Evolutionary conservation across 2,113 vertebrate genomes (phyloP).

Genomic region (Peromyscus maniculatus): DNA sequence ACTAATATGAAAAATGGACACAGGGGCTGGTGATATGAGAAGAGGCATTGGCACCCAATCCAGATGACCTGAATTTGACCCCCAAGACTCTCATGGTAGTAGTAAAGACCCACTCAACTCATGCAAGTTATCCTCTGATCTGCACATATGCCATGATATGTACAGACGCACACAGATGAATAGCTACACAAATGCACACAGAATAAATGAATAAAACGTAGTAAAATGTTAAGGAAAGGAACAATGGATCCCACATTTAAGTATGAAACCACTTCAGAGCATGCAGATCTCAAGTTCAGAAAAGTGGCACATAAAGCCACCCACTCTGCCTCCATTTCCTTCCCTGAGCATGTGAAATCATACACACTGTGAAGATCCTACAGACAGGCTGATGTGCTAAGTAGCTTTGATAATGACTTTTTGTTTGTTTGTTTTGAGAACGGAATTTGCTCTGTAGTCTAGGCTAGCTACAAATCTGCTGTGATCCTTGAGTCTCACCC

Average conservation of each 20-base stretch:
- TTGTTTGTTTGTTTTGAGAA: background rate
- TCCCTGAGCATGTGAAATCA: background rate
- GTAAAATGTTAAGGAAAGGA: background rate
- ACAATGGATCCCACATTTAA: background rate
- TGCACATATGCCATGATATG: background rate
- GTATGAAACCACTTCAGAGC: background rate
- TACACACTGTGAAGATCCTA: background rate
- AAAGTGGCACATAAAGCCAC: background rate
- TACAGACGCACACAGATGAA: background rate
- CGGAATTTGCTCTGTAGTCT: background rate
- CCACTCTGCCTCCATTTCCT: background rate
- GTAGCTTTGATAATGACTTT: background rate
- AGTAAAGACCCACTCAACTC: background rate
- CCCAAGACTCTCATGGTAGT: too few relatives aligned
- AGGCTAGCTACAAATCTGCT: background rate
- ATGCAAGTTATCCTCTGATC: too few relatives aligned
- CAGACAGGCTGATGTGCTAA: background rate
- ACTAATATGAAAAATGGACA: slow-evolving; percentile 24
- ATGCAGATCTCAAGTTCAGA: background rate
- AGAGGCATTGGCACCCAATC: background rate
- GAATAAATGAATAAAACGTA: background rate
- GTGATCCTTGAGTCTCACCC: background rate
- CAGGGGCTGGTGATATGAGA: background rate
- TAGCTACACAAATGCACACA: background rate
- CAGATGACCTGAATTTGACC: too few relatives aligned